Evolutionary conservation across 2,113 vertebrate genomes (phyloP), one percentile per base, ranked within the genome.

Genomic region (Steatornis caripensis): DNA sequence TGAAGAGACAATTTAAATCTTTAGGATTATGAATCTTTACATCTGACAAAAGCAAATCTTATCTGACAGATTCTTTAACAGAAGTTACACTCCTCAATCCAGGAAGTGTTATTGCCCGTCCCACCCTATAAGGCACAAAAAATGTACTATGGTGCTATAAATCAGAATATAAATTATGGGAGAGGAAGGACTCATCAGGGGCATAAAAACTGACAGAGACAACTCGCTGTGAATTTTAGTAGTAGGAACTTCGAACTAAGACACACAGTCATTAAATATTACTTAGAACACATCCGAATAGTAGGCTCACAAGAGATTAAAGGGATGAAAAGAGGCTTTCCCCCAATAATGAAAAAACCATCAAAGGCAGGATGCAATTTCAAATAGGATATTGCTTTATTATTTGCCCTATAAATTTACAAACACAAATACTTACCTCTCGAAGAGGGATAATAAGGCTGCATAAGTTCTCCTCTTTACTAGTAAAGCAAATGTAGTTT

Each of bases 401-500:
- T 66, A 39, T 24, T 51, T 91, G 49, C 17, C 29, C 20, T 36
- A 21, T 11, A 62, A 24, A 61, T 49, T 54, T 43, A 46, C 62
- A 41, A 45, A 61, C 30, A 53, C 22, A 60, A 49, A 41, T 22
- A 95, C 92, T 90, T 92, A 99, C 99, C 99, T 99, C 99, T 27
- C 99, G 98, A 51, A 99, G 98, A 5, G 99, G 99, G 87, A 99
- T 99, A 86, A 99, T 99, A 98, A 99, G 99, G 96, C 99, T 99
- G 81, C 99, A 99, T 69, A 99, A 84, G 9, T 98, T 99, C 93
- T 99, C 99, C 70, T 99, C 99, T 96, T 99, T 99, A 97, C 99
- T 99, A 94, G 98, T 99, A 97, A 99, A 99, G 98, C 99, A 99
- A 98, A 99, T 99, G 96, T 99, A 99, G 97, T 99, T 99, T 39